Base-by-base conservation (phyloP, 2,113 vertebrate genomes). In the Chamaetylas fuelleborni region DNA sequence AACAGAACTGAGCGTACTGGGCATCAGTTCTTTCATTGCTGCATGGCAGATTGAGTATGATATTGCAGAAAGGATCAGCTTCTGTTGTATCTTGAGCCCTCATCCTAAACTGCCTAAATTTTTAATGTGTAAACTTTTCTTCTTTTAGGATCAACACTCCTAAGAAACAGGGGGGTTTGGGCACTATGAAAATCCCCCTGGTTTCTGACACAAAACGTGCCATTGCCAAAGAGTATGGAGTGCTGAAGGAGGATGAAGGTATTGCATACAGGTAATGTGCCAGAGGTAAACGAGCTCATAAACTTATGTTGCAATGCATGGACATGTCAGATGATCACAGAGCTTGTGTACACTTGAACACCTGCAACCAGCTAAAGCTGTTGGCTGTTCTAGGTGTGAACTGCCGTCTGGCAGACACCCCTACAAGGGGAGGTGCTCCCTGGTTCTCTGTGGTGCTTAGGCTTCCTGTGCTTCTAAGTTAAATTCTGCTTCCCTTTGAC, bases 181-280 rank as follows among this genome's bases (percentile, higher is more conserved):
- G 99, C 60, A 61, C 97, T 50, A 99, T 99, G 99, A 99, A 99
- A 58, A 99, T 99, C 86, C 99, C 99, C 2, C 91, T 99, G 92
- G 94, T 99, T 22, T 98, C 99, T 42, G 99, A 99, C 96, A 98
- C 98, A 8, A 98, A 98, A 5, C 98, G 97, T 72, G 96, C 90
- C 85, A 99, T 99, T 97, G 98, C 99, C 85, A 97, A 97, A 95
- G 98, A 99, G 33, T 99, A 99, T 29, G 99, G 99, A 4, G 98
- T 99, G 31, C 98, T 99, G 51, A 99, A 99, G 92, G 98, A 99
- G 65, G 99, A 99, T 57, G 98, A 99, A 96, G 99, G 99, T 36
- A 99, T 99, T 72, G 98, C 99, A 33, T 99, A 98, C 98, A 99
- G 99, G 99, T 99, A 96, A 95, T 92, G 11, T 29, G 70, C 76